Evolutionary conservation across 2,113 vertebrate species (phyloP).

Genomic region (Microcebus lehilahytsara): DNA sequence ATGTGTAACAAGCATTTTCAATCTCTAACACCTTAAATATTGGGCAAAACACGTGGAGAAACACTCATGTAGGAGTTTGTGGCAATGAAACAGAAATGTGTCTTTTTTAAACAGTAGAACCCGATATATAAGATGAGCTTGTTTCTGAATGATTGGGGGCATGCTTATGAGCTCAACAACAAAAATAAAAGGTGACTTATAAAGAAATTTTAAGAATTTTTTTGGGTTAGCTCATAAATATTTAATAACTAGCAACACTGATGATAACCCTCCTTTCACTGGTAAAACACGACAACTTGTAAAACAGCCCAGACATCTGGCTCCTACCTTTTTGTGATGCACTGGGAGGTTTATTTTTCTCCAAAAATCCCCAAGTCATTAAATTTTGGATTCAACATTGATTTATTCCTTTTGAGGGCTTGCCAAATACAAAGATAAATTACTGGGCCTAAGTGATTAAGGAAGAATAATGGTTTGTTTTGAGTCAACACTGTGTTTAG

Average conservation of each 20-base stretch:
- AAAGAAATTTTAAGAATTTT: not conserved
- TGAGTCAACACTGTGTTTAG: conserved; percentile 51
- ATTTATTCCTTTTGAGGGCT: conserved; percentile 66
- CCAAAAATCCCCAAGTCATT: conserved; percentile 21
- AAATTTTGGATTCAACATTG: conserved; percentile 67
- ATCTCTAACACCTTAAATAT: not conserved
- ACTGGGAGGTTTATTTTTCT: conserved; percentile 49
- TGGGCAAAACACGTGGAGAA: not conserved
- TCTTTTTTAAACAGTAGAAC: not conserved
- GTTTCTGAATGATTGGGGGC: conserved; percentile 25
- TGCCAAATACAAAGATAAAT: conserved; percentile 70
- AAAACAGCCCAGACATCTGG: not conserved
- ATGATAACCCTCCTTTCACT: not conserved
- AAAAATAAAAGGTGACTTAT: conserved; percentile 3
- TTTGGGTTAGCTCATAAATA: not conserved
- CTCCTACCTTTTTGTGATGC: conserved; percentile 3
- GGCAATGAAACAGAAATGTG: not conserved
- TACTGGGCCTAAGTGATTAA: conserved; percentile 58
- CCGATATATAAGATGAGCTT: not conserved
- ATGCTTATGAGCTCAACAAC: not conserved
- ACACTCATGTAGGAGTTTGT: not conserved
- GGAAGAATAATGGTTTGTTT: conserved; percentile 71
- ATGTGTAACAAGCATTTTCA: not conserved
- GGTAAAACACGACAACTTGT: not conserved
- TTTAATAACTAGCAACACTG: not conserved